These are phyloP conservation scores for Aproaerema taeniolella DNA, from an alignment of 2,888 invertebrate genomes.

Conservation along the genomic window DNA sequence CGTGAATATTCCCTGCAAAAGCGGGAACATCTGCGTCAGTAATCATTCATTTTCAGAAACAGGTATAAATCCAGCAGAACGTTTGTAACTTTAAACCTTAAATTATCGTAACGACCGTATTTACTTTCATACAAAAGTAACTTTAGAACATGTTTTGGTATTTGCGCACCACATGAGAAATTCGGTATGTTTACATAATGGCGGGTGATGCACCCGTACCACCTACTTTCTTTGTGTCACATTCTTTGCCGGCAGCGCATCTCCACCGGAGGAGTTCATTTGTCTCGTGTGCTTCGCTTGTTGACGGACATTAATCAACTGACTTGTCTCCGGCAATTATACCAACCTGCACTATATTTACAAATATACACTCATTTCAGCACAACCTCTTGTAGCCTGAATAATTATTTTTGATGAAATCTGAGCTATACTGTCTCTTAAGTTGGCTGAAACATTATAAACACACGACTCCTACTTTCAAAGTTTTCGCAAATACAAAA, in stretches of 20 bases:
- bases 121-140: neutral
- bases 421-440: too few relatives aligned
- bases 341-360: too few relatives aligned
- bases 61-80: constrained; percentile 22
- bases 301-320: constrained; percentile 34
- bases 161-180: constrained; percentile 1
- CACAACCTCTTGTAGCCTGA: too few relatives aligned
- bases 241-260: constrained; percentile 32
- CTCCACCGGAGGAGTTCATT: constrained; percentile 35
- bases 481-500: too few relatives aligned
- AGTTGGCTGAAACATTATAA: too few relatives aligned
- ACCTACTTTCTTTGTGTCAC: constrained; percentile 42
- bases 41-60: constrained; percentile 37
- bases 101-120: neutral
- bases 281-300: constrained; percentile 31
- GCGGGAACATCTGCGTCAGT: constrained; percentile 33
- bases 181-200: constrained; percentile 7
- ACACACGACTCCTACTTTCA: too few relatives aligned
- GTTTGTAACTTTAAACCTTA: constrained; percentile 4
- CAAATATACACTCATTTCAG: too few relatives aligned
- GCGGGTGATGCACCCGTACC: constrained; percentile 20
- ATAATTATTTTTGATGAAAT: too few relatives aligned
- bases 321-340: too few relatives aligned
- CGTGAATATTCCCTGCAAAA: constrained; percentile 26
- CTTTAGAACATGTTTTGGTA: too few relatives aligned